Percentiles rank a stretch among this genome's conserved stretches.
phyloP scores from a whole-genome alignment of 1,140 invertebrate species.

The Diachasma alloeum region DNA sequence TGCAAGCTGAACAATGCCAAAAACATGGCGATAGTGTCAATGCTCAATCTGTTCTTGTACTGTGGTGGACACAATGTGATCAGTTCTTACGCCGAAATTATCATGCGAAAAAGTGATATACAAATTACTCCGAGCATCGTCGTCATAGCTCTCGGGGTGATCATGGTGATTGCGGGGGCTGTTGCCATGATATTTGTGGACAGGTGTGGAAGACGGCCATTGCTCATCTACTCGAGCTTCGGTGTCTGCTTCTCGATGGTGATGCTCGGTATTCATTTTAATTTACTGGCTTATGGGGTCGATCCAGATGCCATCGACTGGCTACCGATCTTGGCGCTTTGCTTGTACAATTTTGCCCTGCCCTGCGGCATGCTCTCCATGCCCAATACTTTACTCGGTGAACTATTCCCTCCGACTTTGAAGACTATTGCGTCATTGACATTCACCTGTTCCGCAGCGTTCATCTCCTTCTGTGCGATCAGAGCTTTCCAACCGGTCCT shows the following conservation, averaged over 20 bases:
- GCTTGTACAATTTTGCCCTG: slow-evolving; percentile 49
- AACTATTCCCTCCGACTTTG: slow-evolving; percentile 57
- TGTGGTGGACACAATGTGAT: slow-evolving; percentile 50
- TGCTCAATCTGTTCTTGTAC: slow-evolving; percentile 50
- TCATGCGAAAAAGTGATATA: slow-evolving; percentile 46
- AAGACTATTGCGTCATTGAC: slow-evolving; percentile 63
- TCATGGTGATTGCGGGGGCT: slow-evolving; percentile 46
- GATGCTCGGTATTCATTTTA: slow-evolving; percentile 62
- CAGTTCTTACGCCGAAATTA: slow-evolving; percentile 57
- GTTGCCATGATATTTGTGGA: slow-evolving; percentile 53
- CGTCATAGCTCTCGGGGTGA: slow-evolving; percentile 49
- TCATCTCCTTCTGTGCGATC: slow-evolving; percentile 69
- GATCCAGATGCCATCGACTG: slow-evolving; percentile 51
- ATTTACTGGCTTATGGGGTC: slow-evolving; percentile 44
- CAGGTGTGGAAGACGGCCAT: slow-evolving; percentile 48
- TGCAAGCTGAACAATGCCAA: slow-evolving; percentile 36
- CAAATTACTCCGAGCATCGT: slow-evolving; percentile 48
- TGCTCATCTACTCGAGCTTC: slow-evolving; percentile 49
- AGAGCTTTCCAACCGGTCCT: slow-evolving; percentile 65
- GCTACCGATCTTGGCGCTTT: slow-evolving; percentile 53
- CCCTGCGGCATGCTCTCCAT: slow-evolving; percentile 52
- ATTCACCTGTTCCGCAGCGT: slow-evolving; percentile 61
- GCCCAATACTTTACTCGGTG: slow-evolving; percentile 56
- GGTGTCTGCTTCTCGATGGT: slow-evolving; percentile 49
- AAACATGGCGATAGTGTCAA: slow-evolving; percentile 42